Conservation (phyloP, 2,797 vertebrate genomes). For the Phylloscopus collybita region DNA sequence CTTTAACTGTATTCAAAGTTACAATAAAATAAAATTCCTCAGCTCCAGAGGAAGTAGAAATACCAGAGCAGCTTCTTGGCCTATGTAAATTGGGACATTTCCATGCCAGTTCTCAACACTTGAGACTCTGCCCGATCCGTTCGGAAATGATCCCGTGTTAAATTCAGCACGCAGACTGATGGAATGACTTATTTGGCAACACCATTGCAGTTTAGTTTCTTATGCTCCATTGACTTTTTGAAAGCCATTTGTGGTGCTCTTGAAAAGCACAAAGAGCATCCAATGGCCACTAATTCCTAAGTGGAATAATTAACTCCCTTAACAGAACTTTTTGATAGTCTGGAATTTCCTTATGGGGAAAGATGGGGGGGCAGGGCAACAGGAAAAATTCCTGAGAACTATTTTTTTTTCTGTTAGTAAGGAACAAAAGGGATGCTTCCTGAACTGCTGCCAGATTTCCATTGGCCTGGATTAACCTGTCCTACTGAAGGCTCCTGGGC, state of each 20-base stretch:
- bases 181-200: conserved; percentile 18
- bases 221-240: conserved; percentile 33
- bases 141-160: neutral
- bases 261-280: conserved; percentile 37
- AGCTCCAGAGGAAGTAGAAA: conserved; percentile 22
- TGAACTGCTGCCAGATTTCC: neutral
- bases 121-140: neutral
- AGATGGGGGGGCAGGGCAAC: neutral
- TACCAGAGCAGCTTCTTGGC: neutral
- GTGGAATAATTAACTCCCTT: conserved; percentile 53
- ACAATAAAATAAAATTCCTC: neutral
- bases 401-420: neutral
- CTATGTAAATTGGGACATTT: neutral
- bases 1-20: conserved; percentile 1
- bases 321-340: conserved; percentile 36
- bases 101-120: neutral
- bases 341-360: conserved; percentile 17
- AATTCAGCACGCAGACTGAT: neutral
- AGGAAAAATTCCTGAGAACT: neutral
- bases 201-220: conserved; percentile 1
- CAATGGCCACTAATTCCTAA: conserved; percentile 36
- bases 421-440: neutral
- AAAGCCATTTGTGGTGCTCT: conserved; percentile 43
- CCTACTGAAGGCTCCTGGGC: neutral
- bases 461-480: neutral